These are phyloP conservation scores for Anguilla pacifica DNA, from an alignment of 2,797 vertebrate genomes.

Conservation along the genomic window DNA sequence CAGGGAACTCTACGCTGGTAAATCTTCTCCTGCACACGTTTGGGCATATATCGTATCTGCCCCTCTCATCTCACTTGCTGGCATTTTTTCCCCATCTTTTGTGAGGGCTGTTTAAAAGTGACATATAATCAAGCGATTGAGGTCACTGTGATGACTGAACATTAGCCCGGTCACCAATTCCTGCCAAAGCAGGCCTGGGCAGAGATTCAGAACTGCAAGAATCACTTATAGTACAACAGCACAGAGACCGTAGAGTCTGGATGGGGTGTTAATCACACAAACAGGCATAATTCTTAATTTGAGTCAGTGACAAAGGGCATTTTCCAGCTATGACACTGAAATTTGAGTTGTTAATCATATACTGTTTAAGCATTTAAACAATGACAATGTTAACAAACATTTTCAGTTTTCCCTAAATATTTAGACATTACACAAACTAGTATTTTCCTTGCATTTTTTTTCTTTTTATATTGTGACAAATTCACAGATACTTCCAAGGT, in stretches of 20 bases:
- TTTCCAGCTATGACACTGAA: not conserved
- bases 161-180: not conserved
- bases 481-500: not conserved
- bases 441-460: not conserved
- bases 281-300: not conserved
- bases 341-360: not conserved
- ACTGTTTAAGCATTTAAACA: not conserved
- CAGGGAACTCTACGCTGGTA: not conserved
- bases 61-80: not conserved
- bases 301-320: not conserved
- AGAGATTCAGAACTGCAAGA: not conserved
- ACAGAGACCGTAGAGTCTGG: not conserved
- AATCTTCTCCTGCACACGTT: not conserved
- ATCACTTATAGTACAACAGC: not conserved
- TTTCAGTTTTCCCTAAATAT: not conserved
- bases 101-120: conserved; percentile 32
- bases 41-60: not conserved
- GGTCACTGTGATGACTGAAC: conserved; percentile 36
- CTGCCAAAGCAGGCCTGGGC: not conserved
- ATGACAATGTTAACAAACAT: not conserved
- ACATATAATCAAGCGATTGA: conserved; percentile 18
- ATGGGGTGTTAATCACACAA: not conserved
- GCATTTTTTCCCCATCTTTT: not conserved
- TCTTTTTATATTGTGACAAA: too few relatives aligned
- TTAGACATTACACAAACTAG: not conserved